These are phyloP conservation scores for Diaperis boleti DNA, from an alignment of 2,888 invertebrate genomes.

Conservation along the genomic window DNA sequence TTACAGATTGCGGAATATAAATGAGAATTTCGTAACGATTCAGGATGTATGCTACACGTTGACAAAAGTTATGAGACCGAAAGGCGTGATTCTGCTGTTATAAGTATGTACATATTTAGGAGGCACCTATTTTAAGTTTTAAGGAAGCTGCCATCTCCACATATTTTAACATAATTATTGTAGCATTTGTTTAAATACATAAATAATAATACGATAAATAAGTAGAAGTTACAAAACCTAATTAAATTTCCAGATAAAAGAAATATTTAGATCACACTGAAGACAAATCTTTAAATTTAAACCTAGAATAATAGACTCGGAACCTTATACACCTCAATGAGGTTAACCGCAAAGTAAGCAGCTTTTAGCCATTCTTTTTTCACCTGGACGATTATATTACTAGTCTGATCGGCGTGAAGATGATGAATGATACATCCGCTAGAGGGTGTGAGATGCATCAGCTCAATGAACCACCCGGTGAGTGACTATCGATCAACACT, in stretches of 20 bases:
- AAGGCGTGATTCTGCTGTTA: slow-evolving; percentile 58
- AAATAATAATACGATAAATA: not conserved
- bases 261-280: too few species aligned
- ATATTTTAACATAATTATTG: not conserved
- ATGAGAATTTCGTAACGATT: slow-evolving; percentile 63
- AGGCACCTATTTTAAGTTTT: slow-evolving; percentile 9
- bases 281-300: too few species aligned
- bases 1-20: slow-evolving; percentile 61
- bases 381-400: slow-evolving; percentile 29
- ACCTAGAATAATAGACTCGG: too few species aligned
- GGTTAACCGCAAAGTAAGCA: not conserved
- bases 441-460: slow-evolving; percentile 58
- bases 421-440: slow-evolving; percentile 56
- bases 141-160: not conserved
- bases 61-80: slow-evolving; percentile 62
- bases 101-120: slow-evolving; percentile 63
- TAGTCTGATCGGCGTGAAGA: slow-evolving; percentile 58
- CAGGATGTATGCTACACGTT: slow-evolving; percentile 65
- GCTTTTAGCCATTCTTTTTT: not conserved
- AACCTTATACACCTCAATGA: too few species aligned
- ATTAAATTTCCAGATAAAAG: too few species aligned
- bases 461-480: slow-evolving; percentile 56
- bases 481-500: slow-evolving; percentile 59
- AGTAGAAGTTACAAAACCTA: too few species aligned
- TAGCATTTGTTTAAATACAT: not conserved